Evolutionary conservation across 2,113 vertebrate species (phyloP).

Genomic region (Corynorhinus townsendii): DNA sequence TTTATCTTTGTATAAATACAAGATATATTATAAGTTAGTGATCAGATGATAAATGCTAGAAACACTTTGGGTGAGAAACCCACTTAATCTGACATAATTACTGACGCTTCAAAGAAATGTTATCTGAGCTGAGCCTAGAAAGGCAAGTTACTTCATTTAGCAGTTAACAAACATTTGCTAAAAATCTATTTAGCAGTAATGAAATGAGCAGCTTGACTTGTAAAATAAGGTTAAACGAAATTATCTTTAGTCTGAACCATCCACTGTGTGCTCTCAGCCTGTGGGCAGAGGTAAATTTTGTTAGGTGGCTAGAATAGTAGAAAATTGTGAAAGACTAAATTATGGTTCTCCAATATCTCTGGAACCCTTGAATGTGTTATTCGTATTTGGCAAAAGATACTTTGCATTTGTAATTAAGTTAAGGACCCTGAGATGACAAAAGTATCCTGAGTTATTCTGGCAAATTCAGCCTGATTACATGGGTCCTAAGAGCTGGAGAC

Average conservation of each 20-base stretch:
- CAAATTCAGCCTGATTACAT: neutral
- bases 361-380: neutral
- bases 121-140: neutral
- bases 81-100: neutral
- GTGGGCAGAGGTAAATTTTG: neutral
- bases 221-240: neutral
- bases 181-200: neutral
- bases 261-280: neutral
- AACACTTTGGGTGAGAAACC: neutral
- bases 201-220: neutral
- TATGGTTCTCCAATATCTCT: neutral
- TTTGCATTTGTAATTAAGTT: neutral
- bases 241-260: neutral
- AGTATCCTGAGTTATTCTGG: neutral
- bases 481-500: neutral
- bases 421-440: neutral
- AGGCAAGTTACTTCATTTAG: neutral
- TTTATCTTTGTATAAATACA: neutral
- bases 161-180: slow-evolving; percentile 8
- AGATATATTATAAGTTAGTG: neutral
- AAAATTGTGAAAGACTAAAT: neutral
- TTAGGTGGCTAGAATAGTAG: neutral
- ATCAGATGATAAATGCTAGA: neutral
- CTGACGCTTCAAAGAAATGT: neutral
- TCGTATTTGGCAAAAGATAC: neutral